phyloP scores from a whole-genome alignment of 2,888 invertebrate genomes.

The Ceratothoa steindachneri region DNA sequence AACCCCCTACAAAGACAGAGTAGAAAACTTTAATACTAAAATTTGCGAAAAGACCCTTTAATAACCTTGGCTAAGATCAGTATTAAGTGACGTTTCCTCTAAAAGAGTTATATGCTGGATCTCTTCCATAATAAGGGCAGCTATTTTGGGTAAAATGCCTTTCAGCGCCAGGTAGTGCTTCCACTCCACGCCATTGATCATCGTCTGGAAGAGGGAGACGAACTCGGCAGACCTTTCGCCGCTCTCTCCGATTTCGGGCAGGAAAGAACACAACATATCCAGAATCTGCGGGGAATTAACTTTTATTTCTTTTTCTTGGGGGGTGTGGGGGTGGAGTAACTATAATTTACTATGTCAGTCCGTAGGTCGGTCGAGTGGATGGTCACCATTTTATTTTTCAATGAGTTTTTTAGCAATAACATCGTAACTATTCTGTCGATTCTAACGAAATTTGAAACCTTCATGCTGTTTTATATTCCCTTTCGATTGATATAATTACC shows the following conservation, averaged over 20 bases:
- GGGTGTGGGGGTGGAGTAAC: too few relatives aligned
- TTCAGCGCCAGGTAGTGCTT: conserved; percentile 85
- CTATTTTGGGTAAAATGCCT: conserved; percentile 78
- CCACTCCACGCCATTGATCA: conserved; percentile 77
- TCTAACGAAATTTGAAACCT: too few relatives aligned
- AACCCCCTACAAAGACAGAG: too few relatives aligned
- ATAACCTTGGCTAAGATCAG: conserved; percentile 80
- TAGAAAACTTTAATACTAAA: too few relatives aligned
- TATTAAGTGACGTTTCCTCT: conserved; percentile 87
- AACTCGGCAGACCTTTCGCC: conserved; percentile 92
- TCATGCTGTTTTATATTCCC: too few relatives aligned
- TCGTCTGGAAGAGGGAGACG: conserved; percentile 74
- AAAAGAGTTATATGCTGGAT: conserved; percentile 80
- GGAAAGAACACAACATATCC: conserved; percentile 78
- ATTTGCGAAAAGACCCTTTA: too few relatives aligned
- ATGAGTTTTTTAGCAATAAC: too few relatives aligned
- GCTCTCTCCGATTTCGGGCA: conserved; percentile 77
- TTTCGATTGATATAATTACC: too few relatives aligned
- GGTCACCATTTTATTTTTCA: too few relatives aligned
- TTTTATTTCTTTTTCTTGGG: background rate
- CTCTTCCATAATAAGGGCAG: conserved; percentile 79
- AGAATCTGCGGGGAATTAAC: conserved; percentile 63
- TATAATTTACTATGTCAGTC: too few relatives aligned
- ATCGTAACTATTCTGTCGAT: too few relatives aligned
- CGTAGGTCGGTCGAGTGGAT: too few relatives aligned